phyloP scores from a whole-genome alignment of 2,888 invertebrate genomes.

The Papilio elwesi region DNA sequence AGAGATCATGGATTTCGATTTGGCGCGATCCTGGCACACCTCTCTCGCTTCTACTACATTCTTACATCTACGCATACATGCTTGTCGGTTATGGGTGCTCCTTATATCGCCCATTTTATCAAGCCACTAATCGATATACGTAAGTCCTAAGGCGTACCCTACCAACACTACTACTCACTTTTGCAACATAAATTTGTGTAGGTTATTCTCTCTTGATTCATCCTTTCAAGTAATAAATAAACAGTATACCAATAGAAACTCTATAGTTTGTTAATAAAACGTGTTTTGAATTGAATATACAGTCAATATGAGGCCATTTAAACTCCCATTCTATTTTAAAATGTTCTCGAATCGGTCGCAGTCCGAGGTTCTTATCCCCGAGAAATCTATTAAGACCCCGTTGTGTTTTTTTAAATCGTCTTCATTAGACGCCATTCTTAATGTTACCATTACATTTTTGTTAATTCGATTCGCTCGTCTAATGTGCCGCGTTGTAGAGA shows the following conservation, averaged over 20 bases:
- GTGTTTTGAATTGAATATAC: slow-evolving; percentile 42
- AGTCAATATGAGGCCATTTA: slow-evolving; percentile 74
- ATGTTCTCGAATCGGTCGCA: slow-evolving; percentile 68
- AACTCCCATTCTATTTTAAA: slow-evolving; percentile 59
- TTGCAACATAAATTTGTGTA: too few species aligned
- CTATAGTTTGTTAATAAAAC: slow-evolving; percentile 24
- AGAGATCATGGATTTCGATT: too few species aligned
- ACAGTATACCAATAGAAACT: slow-evolving; percentile 8
- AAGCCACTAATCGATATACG: too few species aligned
- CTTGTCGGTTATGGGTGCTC: too few species aligned
- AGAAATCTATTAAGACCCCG: slow-evolving; percentile 48
- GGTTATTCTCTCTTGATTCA: too few species aligned
- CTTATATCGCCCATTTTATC: too few species aligned
- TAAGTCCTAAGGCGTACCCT: too few species aligned
- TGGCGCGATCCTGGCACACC: too few species aligned
- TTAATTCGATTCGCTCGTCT: slow-evolving; percentile 50
- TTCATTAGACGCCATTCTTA: slow-evolving; percentile 56
- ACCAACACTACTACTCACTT: too few species aligned
- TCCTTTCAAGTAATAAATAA: too few species aligned
- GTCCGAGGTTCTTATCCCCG: slow-evolving; percentile 50
- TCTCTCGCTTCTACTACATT: too few species aligned
- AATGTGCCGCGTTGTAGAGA: slow-evolving; percentile 21
- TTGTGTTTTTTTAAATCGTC: slow-evolving; percentile 62
- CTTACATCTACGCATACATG: too few species aligned
- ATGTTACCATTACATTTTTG: slow-evolving; percentile 55